Conservation (phyloP, 2,797 vertebrate species). For the Babyrousa celebensis region DNA sequence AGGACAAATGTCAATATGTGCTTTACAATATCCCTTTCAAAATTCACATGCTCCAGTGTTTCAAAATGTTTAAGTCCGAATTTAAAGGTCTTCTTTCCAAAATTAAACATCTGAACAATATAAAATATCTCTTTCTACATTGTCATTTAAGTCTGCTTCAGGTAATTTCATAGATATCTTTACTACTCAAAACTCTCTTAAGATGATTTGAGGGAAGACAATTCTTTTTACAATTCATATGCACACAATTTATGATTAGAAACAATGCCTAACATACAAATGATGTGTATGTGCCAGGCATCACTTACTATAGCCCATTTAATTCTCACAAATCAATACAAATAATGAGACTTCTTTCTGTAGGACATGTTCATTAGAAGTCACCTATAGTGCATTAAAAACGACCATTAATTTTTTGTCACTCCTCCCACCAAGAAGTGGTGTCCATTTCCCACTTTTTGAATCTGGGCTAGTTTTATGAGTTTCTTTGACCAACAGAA, state of each 20-base stretch:
- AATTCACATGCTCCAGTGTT: neutral
- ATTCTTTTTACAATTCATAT: neutral
- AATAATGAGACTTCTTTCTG: conserved; percentile 15
- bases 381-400: conserved; percentile 30
- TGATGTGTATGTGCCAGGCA: neutral
- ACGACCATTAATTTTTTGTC: neutral
- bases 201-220: conserved; percentile 14
- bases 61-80: conserved; percentile 41
- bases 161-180: conserved; percentile 34
- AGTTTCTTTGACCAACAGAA: neutral
- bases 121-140: neutral
- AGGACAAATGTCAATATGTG: conserved; percentile 21
- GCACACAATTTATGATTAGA: neutral
- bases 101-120: conserved; percentile 58
- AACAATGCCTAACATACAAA: neutral
- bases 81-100: conserved; percentile 48
- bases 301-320: neutral
- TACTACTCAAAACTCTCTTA: conserved; percentile 62
- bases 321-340: conserved; percentile 43
- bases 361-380: neutral
- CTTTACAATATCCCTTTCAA: conserved; percentile 47
- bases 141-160: conserved; percentile 40
- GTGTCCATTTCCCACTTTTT: neutral
- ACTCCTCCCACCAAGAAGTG: neutral
- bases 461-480: neutral